These are phyloP conservation scores for Melanaphis sacchari DNA, from an alignment of 1,140 invertebrate species.

Conservation along the genomic window DNA sequence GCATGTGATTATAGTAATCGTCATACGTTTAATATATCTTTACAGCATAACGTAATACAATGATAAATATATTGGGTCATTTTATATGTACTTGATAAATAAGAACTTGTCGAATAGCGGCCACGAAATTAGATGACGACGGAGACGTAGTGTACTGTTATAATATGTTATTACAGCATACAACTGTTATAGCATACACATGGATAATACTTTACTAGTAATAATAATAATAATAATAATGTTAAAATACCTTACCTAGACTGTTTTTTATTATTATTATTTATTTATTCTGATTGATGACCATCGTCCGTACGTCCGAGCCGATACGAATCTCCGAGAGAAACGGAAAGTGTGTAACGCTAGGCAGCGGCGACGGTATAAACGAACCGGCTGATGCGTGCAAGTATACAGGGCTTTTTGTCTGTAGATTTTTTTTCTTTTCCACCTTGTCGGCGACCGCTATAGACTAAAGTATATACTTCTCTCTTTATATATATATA, in stretches of 20 bases:
- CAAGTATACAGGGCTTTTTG: background rate
- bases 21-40: too few relatives aligned
- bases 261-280: slow-evolving; percentile 2
- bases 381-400: slow-evolving; percentile 13
- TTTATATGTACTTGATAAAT: background rate
- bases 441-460: slow-evolving; percentile 3
- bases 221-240: background rate
- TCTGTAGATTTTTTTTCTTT: background rate
- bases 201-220: background rate
- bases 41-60: background rate
- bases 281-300: slow-evolving; percentile 33
- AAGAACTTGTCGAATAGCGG: background rate
- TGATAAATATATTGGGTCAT: background rate
- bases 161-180: background rate
- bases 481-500: background rate
- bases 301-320: background rate
- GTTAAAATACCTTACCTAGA: slow-evolving; percentile 7
- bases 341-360: slow-evolving; percentile 12
- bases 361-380: background rate
- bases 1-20: too few relatives aligned
- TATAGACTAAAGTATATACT: background rate
- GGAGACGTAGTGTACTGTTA: background rate
- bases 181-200: background rate
- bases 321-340: slow-evolving; percentile 1
- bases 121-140: background rate